Evolutionary conservation across 2,797 vertebrate species (phyloP), one percentile per base, ranked within the genome.

Genomic region (Parotocinclus haroldoi): DNA sequence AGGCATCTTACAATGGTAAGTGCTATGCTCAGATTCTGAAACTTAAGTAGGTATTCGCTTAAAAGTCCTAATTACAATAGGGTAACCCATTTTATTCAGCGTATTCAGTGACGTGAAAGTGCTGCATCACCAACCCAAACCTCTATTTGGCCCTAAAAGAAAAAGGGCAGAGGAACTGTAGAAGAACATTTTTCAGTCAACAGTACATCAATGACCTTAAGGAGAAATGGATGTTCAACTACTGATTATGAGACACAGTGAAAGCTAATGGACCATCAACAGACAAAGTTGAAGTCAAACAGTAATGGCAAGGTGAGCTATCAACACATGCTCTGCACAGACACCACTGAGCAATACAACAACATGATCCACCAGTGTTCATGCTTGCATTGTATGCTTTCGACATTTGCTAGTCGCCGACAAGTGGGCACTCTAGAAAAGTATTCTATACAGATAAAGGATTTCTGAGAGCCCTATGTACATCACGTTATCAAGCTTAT

Each of bases 371-470:
- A 56, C 72, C 65, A 17, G 66, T 74, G 42, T 63, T 71, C 72
- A 18, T 76, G 78, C 77, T 75, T 79, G 74, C 74, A 74, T 78
- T 75, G 70, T 75, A 71, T 56, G 63, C 72, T 78, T 75, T 79
- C 68, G 44, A 65, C 71, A 72, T 74, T 77, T 57, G 64, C 70
- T 72, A 73, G 76, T 79, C 52, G 63, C 66, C 65, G 27, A 69
- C 51, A 73, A 78, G 60, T 80, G 87, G 81, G 84, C 82, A 81
- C 85, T 88, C 86, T 86, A 88, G 82, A 85, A 85, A 84, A 90
- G 82, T 87, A 84, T 89, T 90, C 87, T 91, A 86, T 89, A 89
- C 89, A 91, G 85, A 83, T 87, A 80, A 82, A 80, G 83, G 77
- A 76, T 81, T 76, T 85, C 79, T 81, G 82, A 85, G 82, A 87